Evolutionary conservation across 2,888 invertebrate genomes (phyloP), one percentile per base, ranked within the genome.

Genomic region (Piscicola geometra): DNA sequence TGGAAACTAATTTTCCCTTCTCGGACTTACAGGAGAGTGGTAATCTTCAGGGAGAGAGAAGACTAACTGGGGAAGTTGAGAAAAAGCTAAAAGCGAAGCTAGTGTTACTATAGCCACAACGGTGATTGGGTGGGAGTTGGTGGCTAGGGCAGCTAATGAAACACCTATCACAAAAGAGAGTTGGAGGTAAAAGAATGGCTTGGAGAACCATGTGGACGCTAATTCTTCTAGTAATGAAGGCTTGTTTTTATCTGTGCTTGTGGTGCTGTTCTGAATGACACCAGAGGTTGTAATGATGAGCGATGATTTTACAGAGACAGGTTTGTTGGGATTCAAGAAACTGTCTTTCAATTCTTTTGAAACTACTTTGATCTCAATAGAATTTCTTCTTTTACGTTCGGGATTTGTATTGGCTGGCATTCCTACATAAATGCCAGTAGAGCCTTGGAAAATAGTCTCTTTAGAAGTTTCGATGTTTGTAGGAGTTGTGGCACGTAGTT

Each of bases 121-220:
- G 3, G 60, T 56, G 12, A 56, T 5, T 56, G 60, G 60, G 60
- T 56, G 60, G 3, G 60, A 56, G 60, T 56, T 25, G n/a, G 60
- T 56, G 3, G 60, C 60, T n/a, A 56, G n/a, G 25, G 60, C 60
- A 21, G 60, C 60, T 25, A 56, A 56, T 15, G 60, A 56, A 5
- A 25, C 60, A 21, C 15, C 60, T 3, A 56, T 56, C 3, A 56
- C 25, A n/a, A 56, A 56, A 21, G 60, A 56, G n/a, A 56, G 60
- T 25, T 56, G 60, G 60, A 56, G n/a, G 25, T 25, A 56, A 21
- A 56, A 56, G n/a, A 3, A 25, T 3, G 60, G 60, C 3, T 56
- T 56, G 25, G 12, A 56, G 5, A 21, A 3, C 60, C 60, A 56
- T 3, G 5, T 56, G 60, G 60, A 5, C n/a, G 5, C n/a, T 5